Conservation (phyloP, 2,113 vertebrate species). For the Rhizomys pruinosus region DNA sequence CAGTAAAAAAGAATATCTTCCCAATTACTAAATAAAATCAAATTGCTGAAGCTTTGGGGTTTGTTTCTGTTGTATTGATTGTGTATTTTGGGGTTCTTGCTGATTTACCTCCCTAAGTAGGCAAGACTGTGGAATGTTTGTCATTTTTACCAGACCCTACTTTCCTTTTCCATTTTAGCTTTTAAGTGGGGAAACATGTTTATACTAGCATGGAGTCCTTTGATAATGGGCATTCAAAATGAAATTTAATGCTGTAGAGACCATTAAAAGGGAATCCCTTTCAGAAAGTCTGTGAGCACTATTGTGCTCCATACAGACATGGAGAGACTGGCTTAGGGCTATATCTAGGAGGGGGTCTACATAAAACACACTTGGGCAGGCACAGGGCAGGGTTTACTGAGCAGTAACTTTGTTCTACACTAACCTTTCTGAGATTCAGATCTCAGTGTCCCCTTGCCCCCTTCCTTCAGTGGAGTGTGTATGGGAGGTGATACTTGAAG, state of each 20-base stretch:
- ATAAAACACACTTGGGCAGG: background rate
- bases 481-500: background rate
- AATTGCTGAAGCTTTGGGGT: background rate
- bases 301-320: background rate
- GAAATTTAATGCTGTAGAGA: background rate
- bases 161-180: slow-evolving; percentile 42
- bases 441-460: background rate
- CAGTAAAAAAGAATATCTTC: background rate
- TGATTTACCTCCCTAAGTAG: slow-evolving; percentile 25
- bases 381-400: background rate
- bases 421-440: background rate
- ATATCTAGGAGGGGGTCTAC: background rate
- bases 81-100: slow-evolving; percentile 3
- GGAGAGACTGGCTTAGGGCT: slow-evolving; percentile 9
- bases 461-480: background rate
- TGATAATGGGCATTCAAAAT: slow-evolving; percentile 22
- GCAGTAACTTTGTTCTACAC: slow-evolving; percentile 60
- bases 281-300: background rate
- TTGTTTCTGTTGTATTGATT: slow-evolving; percentile 20
- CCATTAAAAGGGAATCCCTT: background rate
- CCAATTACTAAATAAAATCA: background rate
- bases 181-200: slow-evolving; percentile 56
- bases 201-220: slow-evolving; percentile 37
- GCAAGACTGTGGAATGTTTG: slow-evolving; percentile 9
- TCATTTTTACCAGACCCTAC: slow-evolving; percentile 26